phyloP scores from a whole-genome alignment of 2,113 vertebrate genomes.

The Sarotherodon lohbergeri region DNA sequence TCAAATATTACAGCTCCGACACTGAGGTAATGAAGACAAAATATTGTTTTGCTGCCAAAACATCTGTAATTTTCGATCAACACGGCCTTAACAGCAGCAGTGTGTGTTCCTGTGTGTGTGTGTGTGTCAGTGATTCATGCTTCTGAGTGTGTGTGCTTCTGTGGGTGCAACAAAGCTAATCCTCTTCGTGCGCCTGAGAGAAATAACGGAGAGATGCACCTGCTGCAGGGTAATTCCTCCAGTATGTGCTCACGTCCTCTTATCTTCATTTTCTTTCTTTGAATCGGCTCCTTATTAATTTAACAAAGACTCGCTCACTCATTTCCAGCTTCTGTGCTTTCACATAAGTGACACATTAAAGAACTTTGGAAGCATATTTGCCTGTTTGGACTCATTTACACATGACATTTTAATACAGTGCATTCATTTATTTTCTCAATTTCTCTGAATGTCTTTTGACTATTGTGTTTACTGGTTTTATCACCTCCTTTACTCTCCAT shows the following conservation, averaged over 20 bases:
- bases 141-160: background rate
- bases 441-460: background rate
- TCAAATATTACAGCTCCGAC: conserved; percentile 6
- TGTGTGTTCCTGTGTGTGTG: background rate
- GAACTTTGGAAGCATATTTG: background rate
- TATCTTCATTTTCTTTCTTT: background rate
- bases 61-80: conserved; percentile 16
- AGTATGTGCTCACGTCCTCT: background rate
- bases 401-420: background rate
- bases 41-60: background rate
- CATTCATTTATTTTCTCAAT: background rate
- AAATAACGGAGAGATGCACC: conserved; percentile 34
- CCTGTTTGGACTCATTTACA: background rate
- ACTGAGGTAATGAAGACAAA: background rate
- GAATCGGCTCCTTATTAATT: conserved; percentile 7
- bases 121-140: background rate
- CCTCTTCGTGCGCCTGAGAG: conserved; percentile 9
- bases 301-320: background rate
- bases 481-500: background rate
- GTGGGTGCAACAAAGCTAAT: conserved; percentile 44
- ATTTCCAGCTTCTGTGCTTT: background rate
- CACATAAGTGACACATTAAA: background rate
- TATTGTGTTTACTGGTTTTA: background rate
- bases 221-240: conserved; percentile 36
- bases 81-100: background rate